These are phyloP conservation scores for Peucedramus taeniatus DNA, from an alignment of 2,113 vertebrate genomes.

Conservation along the genomic window DNA sequence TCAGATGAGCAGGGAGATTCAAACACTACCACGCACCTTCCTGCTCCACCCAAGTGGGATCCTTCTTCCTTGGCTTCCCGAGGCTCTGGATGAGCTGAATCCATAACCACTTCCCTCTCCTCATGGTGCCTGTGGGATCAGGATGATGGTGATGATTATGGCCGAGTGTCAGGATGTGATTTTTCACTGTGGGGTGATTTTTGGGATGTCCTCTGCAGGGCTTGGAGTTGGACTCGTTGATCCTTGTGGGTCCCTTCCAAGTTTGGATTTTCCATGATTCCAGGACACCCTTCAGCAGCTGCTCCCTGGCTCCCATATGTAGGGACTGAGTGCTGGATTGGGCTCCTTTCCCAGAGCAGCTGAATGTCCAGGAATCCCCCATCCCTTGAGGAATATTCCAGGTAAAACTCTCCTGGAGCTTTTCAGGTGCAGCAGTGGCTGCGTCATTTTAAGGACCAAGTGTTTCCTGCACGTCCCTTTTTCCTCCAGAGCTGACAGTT, in stretches of 20 bases:
- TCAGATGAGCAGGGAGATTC: background rate
- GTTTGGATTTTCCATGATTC: background rate
- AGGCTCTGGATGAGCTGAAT: background rate
- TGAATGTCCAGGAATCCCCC: background rate
- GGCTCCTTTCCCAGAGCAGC: background rate
- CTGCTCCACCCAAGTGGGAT: background rate
- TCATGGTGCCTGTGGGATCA: background rate
- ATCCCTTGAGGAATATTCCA: background rate
- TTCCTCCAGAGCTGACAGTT: background rate
- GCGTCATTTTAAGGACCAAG: background rate
- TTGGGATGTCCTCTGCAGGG: background rate
- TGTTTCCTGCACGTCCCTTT: background rate
- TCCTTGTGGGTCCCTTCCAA: background rate
- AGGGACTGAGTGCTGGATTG: background rate
- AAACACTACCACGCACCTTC: rapidly evolving
- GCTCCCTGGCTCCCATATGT: background rate
- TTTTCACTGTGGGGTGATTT: background rate
- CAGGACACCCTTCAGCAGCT: background rate
- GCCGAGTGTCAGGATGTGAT: background rate
- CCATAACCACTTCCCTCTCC: background rate
- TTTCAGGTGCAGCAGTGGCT: background rate
- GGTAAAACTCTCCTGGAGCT: background rate
- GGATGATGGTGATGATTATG: background rate
- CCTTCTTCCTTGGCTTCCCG: background rate
- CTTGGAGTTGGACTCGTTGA: background rate